Base-by-base conservation (phyloP, 2,113 vertebrate genomes). In the Sigmodon hispidus region DNA sequence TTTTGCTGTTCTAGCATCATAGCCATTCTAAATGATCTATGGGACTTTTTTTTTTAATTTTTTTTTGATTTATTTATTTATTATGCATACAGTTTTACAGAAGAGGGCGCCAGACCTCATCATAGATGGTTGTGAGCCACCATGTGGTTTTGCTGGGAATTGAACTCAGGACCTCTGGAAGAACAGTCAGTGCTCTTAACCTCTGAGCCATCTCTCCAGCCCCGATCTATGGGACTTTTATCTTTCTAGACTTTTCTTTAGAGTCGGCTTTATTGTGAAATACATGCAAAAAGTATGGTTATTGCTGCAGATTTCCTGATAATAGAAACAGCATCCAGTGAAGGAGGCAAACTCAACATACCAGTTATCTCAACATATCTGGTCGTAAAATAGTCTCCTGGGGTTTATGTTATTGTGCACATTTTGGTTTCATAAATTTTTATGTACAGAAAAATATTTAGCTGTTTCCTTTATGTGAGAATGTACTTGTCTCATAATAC, bases 311-410 rank as follows among this genome's bases (percentile, higher is more conserved):
- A 10, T 19, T 0, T 2, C 84, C 67, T 31, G 3, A 5, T 59
- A 2, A 11, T 8, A 10, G 52, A 85, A 34, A 11, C 10, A 11
- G 10, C 19, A 61, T 43, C 12, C 21, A 22, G 31, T 2, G 16
- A 40, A 17, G 7, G 26, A 34, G 40, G 26, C 0, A 0, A 50
- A 43, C 4, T 19, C 7, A 40, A 29, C 0, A 6, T 13, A 7
- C 1, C 29, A 50, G 61, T 31, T 0, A 2, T 52, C 31, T 70
- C 48, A n/a, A n/a, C n/a, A n/a, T n/a, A n/a, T 2, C 3, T 0
- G 1, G 34, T 34, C 36, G 5, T 43, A 57, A 55, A 31, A 9
- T 5, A 2, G 5, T 48, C 26, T 59, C 26, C 9, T 34, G 45
- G 0, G 7, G 40, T 17, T 24, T 0, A 0, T 3, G 22, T 43